These are phyloP conservation scores for Lottia gigantea DNA, from an alignment of 2,888 invertebrate species.

Conservation along the genomic window DNA sequence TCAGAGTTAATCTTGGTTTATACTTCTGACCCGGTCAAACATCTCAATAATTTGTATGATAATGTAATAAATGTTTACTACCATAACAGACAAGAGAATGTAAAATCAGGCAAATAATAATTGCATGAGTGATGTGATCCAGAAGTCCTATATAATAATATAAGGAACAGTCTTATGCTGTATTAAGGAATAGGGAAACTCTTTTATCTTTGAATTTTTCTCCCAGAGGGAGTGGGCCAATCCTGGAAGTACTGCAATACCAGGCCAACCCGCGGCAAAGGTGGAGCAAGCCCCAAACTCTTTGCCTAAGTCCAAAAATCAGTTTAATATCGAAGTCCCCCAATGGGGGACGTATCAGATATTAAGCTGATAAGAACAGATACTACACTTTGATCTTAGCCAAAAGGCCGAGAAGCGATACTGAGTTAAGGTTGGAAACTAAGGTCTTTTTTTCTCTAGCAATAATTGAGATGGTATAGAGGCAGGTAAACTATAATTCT, in stretches of 20 bases:
- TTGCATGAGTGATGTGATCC: no score
- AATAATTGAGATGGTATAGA: no score
- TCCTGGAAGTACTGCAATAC: conserved; percentile 77
- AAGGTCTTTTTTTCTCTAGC: no score
- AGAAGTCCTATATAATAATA: no score
- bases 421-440: neutral
- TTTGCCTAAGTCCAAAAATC: conserved; percentile 59
- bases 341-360: conserved; percentile 75
- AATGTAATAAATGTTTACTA: no score
- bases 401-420: conserved; percentile 41
- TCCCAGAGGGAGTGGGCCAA: conserved; percentile 37
- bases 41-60: no score
- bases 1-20: no score
- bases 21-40: no score
- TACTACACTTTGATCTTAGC: conserved; percentile 66
- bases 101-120: no score
- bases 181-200: neutral
- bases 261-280: conserved; percentile 76
- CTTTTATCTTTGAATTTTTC: conserved; percentile 25
- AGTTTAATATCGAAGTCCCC: conserved; percentile 62
- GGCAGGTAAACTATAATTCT: no score
- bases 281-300: conserved; percentile 75
- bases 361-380: conserved; percentile 79
- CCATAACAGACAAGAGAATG: no score
- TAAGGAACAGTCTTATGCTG: no score